Evolutionary conservation across 92 coral and sea anemone genomes (phyloP).

Genomic region (Meandrina meandrites): DNA sequence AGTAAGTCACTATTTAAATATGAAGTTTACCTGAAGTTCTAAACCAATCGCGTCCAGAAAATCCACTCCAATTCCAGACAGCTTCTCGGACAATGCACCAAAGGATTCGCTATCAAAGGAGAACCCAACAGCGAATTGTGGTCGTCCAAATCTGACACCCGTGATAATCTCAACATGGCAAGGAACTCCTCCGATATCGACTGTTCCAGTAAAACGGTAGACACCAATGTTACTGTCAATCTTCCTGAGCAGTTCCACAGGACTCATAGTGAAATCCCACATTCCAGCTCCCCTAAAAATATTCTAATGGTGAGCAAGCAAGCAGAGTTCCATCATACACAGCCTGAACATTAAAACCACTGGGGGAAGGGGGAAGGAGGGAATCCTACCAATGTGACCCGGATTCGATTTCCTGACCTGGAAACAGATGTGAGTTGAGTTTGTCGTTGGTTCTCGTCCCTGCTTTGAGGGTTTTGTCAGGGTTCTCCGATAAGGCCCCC

Average conservation of each 20-base stretch:
- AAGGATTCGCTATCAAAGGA: constrained; percentile 91
- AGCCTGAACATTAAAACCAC: too few species aligned
- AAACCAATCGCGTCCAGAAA: constrained; percentile 84
- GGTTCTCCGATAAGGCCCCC: too few species aligned
- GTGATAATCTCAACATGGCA: constrained; percentile 79
- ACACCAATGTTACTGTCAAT: constrained; percentile 58
- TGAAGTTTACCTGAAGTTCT: constrained; percentile 72
- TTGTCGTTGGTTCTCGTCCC: too few species aligned
- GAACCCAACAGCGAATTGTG: constrained; percentile 85
- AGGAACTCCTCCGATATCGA: constrained; percentile 76
- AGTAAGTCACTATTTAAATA: too few species aligned
- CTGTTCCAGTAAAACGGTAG: constrained; percentile 82
- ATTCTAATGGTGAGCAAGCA: neutral
- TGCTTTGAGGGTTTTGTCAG: too few species aligned
- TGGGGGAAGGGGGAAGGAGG: too few species aligned
- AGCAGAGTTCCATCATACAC: too few species aligned
- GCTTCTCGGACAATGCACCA: constrained; percentile 76
- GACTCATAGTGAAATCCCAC: constrained; percentile 72
- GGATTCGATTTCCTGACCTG: too few species aligned
- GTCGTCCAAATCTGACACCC: constrained; percentile 46
- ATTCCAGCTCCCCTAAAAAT: constrained; percentile 67
- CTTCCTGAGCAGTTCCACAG: constrained; percentile 67
- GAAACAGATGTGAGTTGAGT: too few species aligned
- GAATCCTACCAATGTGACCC: too few species aligned
- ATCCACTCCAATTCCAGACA: constrained; percentile 80